Base-by-base conservation (phyloP, 2,113 vertebrate species). In the Coturnix japonica region DNA sequence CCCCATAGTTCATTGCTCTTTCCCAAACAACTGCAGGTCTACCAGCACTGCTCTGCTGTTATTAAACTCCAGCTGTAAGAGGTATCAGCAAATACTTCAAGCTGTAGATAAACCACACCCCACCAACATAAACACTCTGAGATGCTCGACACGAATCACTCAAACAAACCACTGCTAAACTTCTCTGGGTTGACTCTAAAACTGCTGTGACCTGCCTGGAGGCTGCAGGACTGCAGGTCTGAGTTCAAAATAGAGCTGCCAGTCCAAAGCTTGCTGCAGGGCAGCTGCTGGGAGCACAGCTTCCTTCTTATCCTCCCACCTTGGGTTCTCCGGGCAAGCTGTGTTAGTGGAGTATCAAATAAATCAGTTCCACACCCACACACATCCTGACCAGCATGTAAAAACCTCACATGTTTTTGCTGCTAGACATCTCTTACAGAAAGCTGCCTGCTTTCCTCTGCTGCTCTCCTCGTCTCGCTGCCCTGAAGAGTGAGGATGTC, bases 71-170 rank as follows among this genome's bases (percentile, higher is more conserved):
- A 12, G 65, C 0, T 81, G 92, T 67, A 90, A 90, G 65, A 87
- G 43, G 13, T 43, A 81, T 3, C 82, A 37, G 76, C 2, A 65
- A 85, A 44, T 13, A 5, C 67, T 90, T 85, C 85, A 39, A 83
- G 59, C 35, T 1, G 0, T 74, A 5, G 79, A 22, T 16, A 88
- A 90, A 91, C 80, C n/a, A 4, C 60, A 15, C 64, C 64, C 73
- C 19, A 82, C 93, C 93, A 95, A 88, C 57, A 28, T 5, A 83
- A 95, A 95, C 94, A 81, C 69, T 2, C 2, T 53, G 33, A 81
- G 73, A 6, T 61, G 11, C 76, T 61, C 57, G 51, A 77, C 39
- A 0, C 56, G 95, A 92, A 83, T 77, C 81, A 67, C 0, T 20
- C 9, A 21, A 37, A 30, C 41, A 21, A 37, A 30, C 41, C 6